A percentile compares a stretch with the other conserved stretches of the same genome.
Evolutionary conservation across 2,797 vertebrate genomes (phyloP).

Genomic region (Uromys caudimaculatus): DNA sequence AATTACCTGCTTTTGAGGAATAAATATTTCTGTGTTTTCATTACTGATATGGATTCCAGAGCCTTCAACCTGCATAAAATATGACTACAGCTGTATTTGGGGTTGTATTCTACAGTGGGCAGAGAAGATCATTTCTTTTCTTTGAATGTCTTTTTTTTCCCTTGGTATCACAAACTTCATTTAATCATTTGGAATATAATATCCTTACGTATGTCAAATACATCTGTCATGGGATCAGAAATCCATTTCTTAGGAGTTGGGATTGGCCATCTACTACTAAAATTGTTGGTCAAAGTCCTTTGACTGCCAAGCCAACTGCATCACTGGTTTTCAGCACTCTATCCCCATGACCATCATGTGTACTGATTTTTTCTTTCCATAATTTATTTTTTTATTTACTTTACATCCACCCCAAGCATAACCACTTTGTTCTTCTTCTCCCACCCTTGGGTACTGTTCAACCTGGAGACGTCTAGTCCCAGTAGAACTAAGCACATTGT

Average conservation of each 20-base stretch:
- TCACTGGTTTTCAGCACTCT: background rate
- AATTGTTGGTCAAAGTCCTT: background rate
- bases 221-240: background rate
- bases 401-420: background rate
- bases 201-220: background rate
- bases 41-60: background rate
- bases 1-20: background rate
- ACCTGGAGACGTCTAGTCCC: background rate
- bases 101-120: background rate
- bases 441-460: background rate
- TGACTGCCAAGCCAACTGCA: background rate
- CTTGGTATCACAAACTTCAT: background rate
- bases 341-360: fast-evolving
- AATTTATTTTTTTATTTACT: background rate
- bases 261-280: background rate
- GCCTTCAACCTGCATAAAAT: background rate
- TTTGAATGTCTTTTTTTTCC: background rate
- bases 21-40: background rate
- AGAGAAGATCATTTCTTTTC: background rate
- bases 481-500: background rate
- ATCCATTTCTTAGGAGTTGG: background rate
- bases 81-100: background rate
- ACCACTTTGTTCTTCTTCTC: background rate
- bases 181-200: background rate
- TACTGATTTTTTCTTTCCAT: background rate